Evolutionary conservation across 2,888 invertebrate species (phyloP).

Genomic region (Aphrophora alni): DNA sequence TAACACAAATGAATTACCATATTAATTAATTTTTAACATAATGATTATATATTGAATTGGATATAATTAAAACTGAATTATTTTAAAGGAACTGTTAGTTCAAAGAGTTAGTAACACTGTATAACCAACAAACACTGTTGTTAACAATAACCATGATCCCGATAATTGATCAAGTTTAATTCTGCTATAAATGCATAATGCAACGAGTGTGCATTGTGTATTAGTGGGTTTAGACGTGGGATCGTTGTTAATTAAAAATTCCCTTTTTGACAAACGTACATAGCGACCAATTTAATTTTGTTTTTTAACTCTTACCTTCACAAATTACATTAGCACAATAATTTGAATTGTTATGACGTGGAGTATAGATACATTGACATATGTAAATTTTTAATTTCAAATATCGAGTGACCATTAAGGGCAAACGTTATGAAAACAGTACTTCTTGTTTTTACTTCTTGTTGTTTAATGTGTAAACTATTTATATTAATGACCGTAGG

Average conservation of each 20-base stretch:
- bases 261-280: neutral
- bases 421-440: too few relatives aligned
- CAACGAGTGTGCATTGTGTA: neutral
- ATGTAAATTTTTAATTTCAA: neutral
- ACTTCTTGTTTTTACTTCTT: too few relatives aligned
- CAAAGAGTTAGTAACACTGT: too few relatives aligned
- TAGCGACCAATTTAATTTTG: neutral
- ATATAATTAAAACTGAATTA: too few relatives aligned
- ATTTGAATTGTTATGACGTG: neutral
- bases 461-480: too few relatives aligned
- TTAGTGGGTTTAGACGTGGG: neutral
- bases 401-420: too few relatives aligned
- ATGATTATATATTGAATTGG: too few relatives aligned
- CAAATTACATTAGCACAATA: neutral
- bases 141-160: neutral
- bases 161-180: neutral
- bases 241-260: neutral
- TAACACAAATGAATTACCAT: too few relatives aligned
- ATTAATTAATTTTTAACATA: too few relatives aligned
- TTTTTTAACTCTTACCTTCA: neutral
- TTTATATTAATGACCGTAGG: too few relatives aligned
- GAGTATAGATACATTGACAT: neutral
- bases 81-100: too few relatives aligned
- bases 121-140: neutral
- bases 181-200: neutral